phyloP scores from a whole-genome alignment of 2,888 invertebrate species.

The Agriopis leucophaearia region DNA sequence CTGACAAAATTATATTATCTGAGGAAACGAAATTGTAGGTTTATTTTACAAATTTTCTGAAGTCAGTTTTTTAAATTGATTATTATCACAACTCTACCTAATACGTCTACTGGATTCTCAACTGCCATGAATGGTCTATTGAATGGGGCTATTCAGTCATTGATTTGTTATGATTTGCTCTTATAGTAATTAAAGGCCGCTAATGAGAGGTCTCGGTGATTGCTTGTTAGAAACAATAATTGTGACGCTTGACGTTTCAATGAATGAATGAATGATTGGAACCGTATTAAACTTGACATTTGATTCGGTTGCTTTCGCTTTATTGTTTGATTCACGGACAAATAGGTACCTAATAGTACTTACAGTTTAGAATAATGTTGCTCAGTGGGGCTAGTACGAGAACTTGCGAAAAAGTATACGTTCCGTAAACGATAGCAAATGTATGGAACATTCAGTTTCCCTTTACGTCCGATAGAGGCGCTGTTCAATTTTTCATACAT shows the following conservation, averaged over 20 bases:
- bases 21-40: no score
- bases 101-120: background rate
- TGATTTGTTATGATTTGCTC: conserved; percentile 27
- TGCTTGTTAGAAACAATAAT: conserved; percentile 16
- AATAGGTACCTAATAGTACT: background rate
- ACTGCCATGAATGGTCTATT: conserved; percentile 25
- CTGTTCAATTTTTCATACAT: no score
- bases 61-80: no score
- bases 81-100: background rate
- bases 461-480: no score
- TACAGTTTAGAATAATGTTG: no score
- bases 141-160: conserved; percentile 24
- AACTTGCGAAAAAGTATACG: no score
- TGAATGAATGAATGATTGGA: conserved; percentile 18
- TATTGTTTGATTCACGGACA: conserved; percentile 7
- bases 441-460: no score
- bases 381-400: no score
- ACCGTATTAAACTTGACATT: conserved; percentile 19
- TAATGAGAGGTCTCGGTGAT: conserved; percentile 20
- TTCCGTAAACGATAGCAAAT: no score
- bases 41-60: no score
- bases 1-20: no score
- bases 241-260: conserved; percentile 9
- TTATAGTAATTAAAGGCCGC: conserved; percentile 16
- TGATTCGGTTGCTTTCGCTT: conserved; percentile 6